phyloP scores from a whole-genome alignment of 2,797 vertebrate genomes.

The Ceyx erithaca region DNA sequence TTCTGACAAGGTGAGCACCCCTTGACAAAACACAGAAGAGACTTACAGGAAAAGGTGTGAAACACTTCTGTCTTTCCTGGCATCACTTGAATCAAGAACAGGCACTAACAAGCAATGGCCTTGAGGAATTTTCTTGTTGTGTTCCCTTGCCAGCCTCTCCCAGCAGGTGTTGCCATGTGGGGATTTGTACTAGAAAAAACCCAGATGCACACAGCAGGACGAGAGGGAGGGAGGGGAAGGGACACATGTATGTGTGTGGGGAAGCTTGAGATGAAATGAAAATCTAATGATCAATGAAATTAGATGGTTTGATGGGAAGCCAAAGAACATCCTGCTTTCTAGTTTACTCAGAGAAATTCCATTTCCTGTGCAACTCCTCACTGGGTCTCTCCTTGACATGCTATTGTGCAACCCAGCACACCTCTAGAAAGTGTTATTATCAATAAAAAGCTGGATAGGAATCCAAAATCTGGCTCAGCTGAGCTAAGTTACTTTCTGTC shows the following conservation, averaged over 20 bases:
- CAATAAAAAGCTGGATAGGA: not conserved
- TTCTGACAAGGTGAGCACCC: not conserved
- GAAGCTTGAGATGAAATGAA: not conserved
- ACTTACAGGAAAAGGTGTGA: conserved; percentile 76
- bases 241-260: not conserved
- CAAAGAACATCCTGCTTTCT: conserved; percentile 14
- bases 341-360: not conserved
- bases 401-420: not conserved
- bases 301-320: conserved; percentile 1
- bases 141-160: conserved; percentile 71
- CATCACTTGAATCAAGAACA: conserved; percentile 78
- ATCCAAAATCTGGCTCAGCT: not conserved
- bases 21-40: conserved; percentile 36
- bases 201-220: not conserved
- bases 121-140: conserved; percentile 64
- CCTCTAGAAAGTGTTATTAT: not conserved
- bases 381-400: not conserved
- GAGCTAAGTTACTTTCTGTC: not conserved
- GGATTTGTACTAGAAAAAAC: conserved; percentile 44
- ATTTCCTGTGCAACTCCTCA: not conserved
- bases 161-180: conserved; percentile 56
- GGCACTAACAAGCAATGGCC: conserved; percentile 75
- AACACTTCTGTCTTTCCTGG: conserved; percentile 64
- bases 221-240: not conserved
- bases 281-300: conserved; percentile 45